Evolutionary conservation across 2,888 invertebrate species (phyloP).

Genomic region (Cistogaster globosa): DNA sequence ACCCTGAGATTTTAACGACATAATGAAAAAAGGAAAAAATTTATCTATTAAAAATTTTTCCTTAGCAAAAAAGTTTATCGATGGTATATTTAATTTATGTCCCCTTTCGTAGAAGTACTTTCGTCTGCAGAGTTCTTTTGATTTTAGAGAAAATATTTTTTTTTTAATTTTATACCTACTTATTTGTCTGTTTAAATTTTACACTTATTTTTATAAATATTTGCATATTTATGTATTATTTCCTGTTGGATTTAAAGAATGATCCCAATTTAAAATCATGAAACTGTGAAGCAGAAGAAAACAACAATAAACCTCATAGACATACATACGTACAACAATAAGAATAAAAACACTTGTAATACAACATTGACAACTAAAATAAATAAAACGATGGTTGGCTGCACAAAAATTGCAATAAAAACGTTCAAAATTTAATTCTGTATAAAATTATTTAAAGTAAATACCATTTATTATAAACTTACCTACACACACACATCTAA

Average conservation of each 20-base stretch:
- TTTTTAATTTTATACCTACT: too few species aligned
- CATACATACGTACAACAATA: background rate
- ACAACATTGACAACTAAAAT: conserved; percentile 54
- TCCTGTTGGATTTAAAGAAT: conserved; percentile 58
- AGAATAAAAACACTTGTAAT: conserved; percentile 14
- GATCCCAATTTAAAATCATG: conserved; percentile 57
- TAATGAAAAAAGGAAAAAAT: too few species aligned
- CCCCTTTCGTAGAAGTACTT: too few species aligned
- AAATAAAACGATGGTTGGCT: conserved; percentile 58
- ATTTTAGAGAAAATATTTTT: too few species aligned
- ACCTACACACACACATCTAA: too few species aligned
- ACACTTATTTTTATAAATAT: conserved; percentile 45
- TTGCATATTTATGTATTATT: conserved; percentile 52
- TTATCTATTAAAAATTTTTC: too few species aligned
- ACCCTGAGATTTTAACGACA: too few species aligned
- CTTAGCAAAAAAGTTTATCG: too few species aligned
- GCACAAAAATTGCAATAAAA: conserved; percentile 50
- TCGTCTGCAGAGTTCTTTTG: too few species aligned
- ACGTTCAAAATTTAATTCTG: conserved; percentile 6
- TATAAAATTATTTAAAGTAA: conserved; percentile 18
- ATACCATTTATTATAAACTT: background rate
- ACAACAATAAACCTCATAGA: conserved; percentile 24
- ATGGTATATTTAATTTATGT: too few species aligned
- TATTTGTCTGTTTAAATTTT: background rate
- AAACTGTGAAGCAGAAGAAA: conserved; percentile 66